Base-by-base conservation (phyloP, 2,888 invertebrate genomes). In the Dysmachus trigonus region DNA sequence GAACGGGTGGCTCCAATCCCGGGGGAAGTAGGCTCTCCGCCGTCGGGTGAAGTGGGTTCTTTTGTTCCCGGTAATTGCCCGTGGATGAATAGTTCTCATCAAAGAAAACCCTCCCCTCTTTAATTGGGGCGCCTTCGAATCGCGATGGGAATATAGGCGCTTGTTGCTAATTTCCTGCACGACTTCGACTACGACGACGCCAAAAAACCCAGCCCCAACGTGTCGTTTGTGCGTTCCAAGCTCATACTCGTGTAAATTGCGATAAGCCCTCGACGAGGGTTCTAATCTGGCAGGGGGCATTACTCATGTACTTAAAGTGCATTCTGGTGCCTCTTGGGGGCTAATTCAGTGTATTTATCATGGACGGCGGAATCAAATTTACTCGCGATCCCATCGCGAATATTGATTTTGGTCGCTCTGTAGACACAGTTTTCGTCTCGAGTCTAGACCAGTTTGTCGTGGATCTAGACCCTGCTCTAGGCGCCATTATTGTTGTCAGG, bases 401-500 rank as follows among this genome's bases (percentile, higher is more conserved):
- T 81, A 81, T 81, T 83, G 71, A 72, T 72, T 83, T 83, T 83
- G 15, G 41, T 83, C 38, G 27, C 10, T 22, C 7, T 8, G 22
- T 35, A 30, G 38, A 83, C 18, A 83, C 83, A 83, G 62, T 8
- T 30, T 72, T 41, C 41, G 47, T 71, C 72, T 35, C 15, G 30
- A 72, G 71, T 83, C 72, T 83, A 82, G 81, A 82, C 81, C 27
- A 10, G 41, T 8, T 7, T 47, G n/a, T 62, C 62, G 18, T 22
- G 10, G 62, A 22, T 62, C 62, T 62, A 62, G 62, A 22, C 62
- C 38, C 10, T n/a, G 31, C 35, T 71, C 72, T 30, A 72, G 83
- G 83, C 83, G 83, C 83, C 83, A 62, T 38, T 38, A 13, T 3
- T 72, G 83, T 72, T 83, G 72, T 41, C 72, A 71, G 82, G 82